These are phyloP conservation scores for Scolanthus callimorphus DNA, from an alignment of 92 coral and sea anemone genomes.

Conservation along the genomic window DNA sequence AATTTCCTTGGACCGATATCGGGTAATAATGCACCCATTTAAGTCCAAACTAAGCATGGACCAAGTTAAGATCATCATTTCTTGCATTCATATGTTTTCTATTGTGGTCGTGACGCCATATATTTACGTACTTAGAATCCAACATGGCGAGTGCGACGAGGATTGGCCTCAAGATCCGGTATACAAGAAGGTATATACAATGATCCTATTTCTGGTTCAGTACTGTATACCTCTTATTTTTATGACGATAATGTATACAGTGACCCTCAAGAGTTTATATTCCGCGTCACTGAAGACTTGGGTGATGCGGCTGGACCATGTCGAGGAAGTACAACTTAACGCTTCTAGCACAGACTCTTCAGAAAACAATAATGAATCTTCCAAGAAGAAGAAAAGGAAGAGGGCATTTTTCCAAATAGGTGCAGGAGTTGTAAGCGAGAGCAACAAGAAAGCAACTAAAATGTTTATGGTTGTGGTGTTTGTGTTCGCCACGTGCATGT, in stretches of 20 bases:
- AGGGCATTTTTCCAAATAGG: slow-evolving; percentile 18
- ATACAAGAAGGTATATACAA: slow-evolving; percentile 62
- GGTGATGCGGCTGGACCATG: slow-evolving; percentile 32
- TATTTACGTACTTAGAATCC: slow-evolving; percentile 42
- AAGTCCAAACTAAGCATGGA: slow-evolving; percentile 66
- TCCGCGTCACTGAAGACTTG: slow-evolving; percentile 51
- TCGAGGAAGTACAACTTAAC: slow-evolving; percentile 5
- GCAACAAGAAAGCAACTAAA: slow-evolving; percentile 77
- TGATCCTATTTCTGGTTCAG: slow-evolving; percentile 65
- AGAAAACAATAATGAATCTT: slow-evolving; percentile 6
- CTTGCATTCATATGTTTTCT: slow-evolving; percentile 45
- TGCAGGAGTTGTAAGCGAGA: slow-evolving; percentile 48
- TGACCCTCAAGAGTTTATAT: slow-evolving; percentile 69
- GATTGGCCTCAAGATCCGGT: slow-evolving; percentile 47
- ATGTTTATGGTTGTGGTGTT: slow-evolving; percentile 88
- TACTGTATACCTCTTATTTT: slow-evolving; percentile 72
- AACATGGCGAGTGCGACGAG: slow-evolving; percentile 55
- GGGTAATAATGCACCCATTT: slow-evolving; percentile 93
- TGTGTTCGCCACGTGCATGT: slow-evolving; percentile 81
- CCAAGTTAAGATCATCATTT: slow-evolving; percentile 65
- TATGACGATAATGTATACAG: slow-evolving; percentile 74
- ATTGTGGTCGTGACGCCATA: slow-evolving; percentile 69
- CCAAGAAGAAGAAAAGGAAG: slow-evolving; percentile 15
- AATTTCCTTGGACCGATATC: slow-evolving; percentile 86
- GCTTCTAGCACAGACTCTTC: slow-evolving; percentile 8